Conservation (phyloP, 1,140 invertebrate genomes). For the Trachymyrmex septentrionalis region DNA sequence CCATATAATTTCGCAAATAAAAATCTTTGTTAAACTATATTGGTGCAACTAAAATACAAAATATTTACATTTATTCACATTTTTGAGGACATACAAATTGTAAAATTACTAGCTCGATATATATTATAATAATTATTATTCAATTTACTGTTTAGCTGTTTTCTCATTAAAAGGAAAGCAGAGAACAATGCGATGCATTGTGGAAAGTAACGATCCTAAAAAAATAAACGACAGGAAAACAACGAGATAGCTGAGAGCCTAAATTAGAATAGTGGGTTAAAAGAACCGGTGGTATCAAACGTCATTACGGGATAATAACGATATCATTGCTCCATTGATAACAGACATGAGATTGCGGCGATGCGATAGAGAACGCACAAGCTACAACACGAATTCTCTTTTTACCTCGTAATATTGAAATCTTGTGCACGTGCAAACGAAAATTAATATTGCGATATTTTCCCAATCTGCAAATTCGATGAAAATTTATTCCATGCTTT, state of each 20-base stretch:
- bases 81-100: neutral
- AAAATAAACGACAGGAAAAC: conserved; percentile 29
- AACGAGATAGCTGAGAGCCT: conserved; percentile 1
- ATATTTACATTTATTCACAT: neutral
- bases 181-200: neutral
- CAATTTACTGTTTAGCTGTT: neutral
- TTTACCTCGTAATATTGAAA: conserved; percentile 1
- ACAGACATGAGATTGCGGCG: neutral
- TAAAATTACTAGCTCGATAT: neutral
- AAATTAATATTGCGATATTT: conserved; percentile 29
- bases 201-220: conserved; percentile 30
- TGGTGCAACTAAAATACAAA: neutral
- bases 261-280: conserved; percentile 48
- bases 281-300: conserved; percentile 17
- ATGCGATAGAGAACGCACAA: neutral
- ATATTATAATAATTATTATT: conserved; percentile 12
- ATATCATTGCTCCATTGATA: conserved; percentile 16
- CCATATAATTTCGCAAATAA: neutral
- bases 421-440: neutral
- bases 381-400: neutral
- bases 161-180: conserved; percentile 18
- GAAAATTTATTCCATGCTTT: conserved; percentile 13
- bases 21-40: conserved; percentile 8
- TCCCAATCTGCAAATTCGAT: neutral
- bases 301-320: conserved; percentile 37